Evolutionary conservation across 2,888 invertebrate genomes (phyloP), one percentile per base, ranked within the genome.

Genomic region (Alitta virens): DNA sequence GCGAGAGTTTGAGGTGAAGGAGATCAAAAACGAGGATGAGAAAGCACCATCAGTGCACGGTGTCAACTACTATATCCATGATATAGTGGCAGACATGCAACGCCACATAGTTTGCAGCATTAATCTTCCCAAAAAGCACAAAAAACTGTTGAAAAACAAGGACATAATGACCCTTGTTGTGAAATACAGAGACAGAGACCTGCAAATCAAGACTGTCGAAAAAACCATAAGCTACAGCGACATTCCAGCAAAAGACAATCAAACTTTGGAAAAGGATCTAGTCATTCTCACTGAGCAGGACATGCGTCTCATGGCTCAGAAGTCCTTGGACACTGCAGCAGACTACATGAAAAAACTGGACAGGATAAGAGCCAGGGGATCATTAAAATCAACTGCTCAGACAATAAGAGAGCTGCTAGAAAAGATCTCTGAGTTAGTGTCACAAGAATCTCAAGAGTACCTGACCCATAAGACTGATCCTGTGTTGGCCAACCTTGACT

Each of bases 91-190:
- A 14, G 65, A 66, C 43, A 50, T 63, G 50, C 43, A 56, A 16
- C 42, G 65, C 16, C 68, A 68, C 54, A 49, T 69, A 9, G 52
- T 60, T 38, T 63, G 63, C 49, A 33, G 42, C 21, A 38, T 70
- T 14, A 40, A 43, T 12, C 60, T 70, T 25, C 70, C 70, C 9
- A 43, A 61, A 33, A 70, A 66, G 46, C 66, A 66, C 61, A 68
- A 69, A 43, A 67, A 66, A 40, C 18, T 55, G 2, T 62, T 70
- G 38, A 70, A 70, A 49, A 67, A 60, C 24, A 69, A 69, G 53
- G 64, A 66, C 18, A 63, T 70, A 14, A 27, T 69, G 14, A 50
- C 46, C 16, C 24, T 70, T 2, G 53, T 57, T 18, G 59, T 70
- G 2, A 54, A 2, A 2, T 69, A 66, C 59, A 52, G 59, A 18